A percentile compares a stretch with the other conserved stretches of the same genome.
Evolutionary conservation across 2,113 vertebrate species (phyloP).

Genomic region (Lonchura striata): DNA sequence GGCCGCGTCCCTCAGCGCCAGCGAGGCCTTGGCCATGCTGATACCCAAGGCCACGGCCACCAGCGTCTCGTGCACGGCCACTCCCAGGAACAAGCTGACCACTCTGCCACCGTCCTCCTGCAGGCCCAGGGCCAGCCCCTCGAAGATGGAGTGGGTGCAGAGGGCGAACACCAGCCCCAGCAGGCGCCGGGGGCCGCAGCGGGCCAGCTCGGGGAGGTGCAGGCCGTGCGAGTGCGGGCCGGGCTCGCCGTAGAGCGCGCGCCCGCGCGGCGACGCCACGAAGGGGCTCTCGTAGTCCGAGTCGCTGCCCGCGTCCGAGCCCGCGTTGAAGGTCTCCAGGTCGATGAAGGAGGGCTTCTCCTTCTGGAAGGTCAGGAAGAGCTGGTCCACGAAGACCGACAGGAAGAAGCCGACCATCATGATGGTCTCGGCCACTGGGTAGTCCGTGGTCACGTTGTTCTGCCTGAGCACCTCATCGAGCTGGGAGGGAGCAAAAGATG

Average conservation of each 20-base stretch:
- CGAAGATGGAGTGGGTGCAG: constrained; percentile 87
- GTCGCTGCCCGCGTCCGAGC: constrained; percentile 88
- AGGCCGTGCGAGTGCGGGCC: constrained; percentile 61
- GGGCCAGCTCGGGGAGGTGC: constrained; percentile 67
- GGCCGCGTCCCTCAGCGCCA: constrained; percentile 78
- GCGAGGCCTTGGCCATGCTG: constrained; percentile 81
- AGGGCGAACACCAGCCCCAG: constrained; percentile 84
- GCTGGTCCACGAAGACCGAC: constrained; percentile 88
- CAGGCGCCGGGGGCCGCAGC: constrained; percentile 80
- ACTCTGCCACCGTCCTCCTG: constrained; percentile 84
- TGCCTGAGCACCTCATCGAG: constrained; percentile 75
- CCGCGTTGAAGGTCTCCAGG: constrained; percentile 90
- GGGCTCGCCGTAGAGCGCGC: background rate
- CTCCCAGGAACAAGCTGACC: constrained; percentile 82
- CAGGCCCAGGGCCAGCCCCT: constrained; percentile 89
- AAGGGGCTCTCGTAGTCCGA: constrained; percentile 92
- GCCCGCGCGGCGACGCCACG: constrained; percentile 54
- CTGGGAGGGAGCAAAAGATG: constrained; percentile 51
- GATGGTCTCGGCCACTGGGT: constrained; percentile 89
- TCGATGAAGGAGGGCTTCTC: constrained; percentile 90
- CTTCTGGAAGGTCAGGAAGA: constrained; percentile 85
- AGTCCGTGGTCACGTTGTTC: constrained; percentile 78
- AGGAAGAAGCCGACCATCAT: constrained; percentile 91
- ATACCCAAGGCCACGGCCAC: constrained; percentile 86
- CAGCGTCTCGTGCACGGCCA: constrained; percentile 87